Evolutionary conservation across 2,888 invertebrate species (phyloP).

Genomic region (Drosophila pullipes): DNA sequence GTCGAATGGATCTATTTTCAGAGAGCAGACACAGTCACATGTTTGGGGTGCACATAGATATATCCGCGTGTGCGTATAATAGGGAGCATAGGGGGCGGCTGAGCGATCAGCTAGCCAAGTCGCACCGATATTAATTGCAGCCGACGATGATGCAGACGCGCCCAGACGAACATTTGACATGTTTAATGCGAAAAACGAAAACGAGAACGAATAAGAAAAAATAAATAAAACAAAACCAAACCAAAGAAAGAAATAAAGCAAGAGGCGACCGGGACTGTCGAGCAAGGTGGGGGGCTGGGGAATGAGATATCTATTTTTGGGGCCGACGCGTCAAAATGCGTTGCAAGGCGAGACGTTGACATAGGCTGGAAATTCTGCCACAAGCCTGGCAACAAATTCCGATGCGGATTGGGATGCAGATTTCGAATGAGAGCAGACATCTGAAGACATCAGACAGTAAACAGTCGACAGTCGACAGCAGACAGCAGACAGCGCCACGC

Average conservation of each 20-base stretch:
- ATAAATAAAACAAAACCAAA: not conserved
- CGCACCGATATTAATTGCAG: conserved; percentile 84
- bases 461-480: conserved; percentile 51
- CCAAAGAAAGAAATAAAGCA: not conserved
- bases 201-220: not conserved
- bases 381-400: not conserved
- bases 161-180: conserved; percentile 76
- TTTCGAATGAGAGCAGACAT: conserved; percentile 22
- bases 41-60: not conserved
- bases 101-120: conserved; percentile 69
- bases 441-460: conserved; percentile 28
- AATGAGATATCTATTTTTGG: conserved; percentile 65
- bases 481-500: conserved; percentile 50
- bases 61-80: not conserved
- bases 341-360: conserved; percentile 57
- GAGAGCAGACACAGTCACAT: conserved; percentile 37
- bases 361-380: conserved; percentile 67
- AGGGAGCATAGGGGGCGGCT: conserved; percentile 14
- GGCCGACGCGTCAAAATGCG: conserved; percentile 10
- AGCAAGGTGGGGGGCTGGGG: not conserved
- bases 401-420: conserved; percentile 27
- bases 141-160: conserved; percentile 62
- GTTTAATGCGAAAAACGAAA: conserved; percentile 74
- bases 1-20: conserved; percentile 52
- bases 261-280: not conserved